Conservation (phyloP, 2,888 invertebrate genomes). For the Amphipoea lucens region DNA sequence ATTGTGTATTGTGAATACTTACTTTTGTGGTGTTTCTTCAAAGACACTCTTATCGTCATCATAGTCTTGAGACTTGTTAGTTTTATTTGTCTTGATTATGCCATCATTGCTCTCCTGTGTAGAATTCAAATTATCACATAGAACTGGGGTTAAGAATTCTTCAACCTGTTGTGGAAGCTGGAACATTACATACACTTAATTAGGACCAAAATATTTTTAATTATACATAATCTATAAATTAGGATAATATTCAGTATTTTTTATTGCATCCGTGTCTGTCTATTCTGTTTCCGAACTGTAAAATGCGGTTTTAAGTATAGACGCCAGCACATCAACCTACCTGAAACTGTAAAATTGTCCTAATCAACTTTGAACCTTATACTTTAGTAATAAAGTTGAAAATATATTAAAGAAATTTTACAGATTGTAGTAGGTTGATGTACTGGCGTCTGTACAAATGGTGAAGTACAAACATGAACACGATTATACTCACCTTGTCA, state of each 20-base stretch:
- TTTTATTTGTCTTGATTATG: slow-evolving; percentile 49
- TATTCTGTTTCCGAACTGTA: background rate
- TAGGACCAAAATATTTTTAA: background rate
- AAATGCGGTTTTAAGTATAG: background rate
- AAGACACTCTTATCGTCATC: slow-evolving; percentile 84
- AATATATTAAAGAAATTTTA: too few species aligned
- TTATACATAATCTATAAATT: too few species aligned
- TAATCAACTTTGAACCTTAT: too few species aligned
- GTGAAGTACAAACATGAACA: background rate
- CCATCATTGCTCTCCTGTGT: slow-evolving; percentile 54
- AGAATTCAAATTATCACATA: slow-evolving; percentile 67
- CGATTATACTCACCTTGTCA: slow-evolving; percentile 68
- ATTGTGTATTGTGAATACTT: slow-evolving; percentile 56
- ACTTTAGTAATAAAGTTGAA: too few species aligned
- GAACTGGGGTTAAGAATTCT: slow-evolving; percentile 76
- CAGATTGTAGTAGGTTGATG: too few species aligned
- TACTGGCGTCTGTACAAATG: too few species aligned
- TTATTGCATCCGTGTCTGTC: background rate
- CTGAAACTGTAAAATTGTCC: too few species aligned
- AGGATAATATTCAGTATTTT: background rate
- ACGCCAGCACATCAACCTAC: too few species aligned
- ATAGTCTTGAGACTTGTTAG: slow-evolving; percentile 70
- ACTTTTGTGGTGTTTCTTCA: slow-evolving; percentile 89
- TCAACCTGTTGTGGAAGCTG: slow-evolving; percentile 68
- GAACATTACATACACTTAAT: slow-evolving; percentile 28